Percentiles rank a stretch among this genome's conserved stretches.
Evolutionary conservation across 2,888 invertebrate genomes (phyloP).

Genomic region (Pheosia gnoma): DNA sequence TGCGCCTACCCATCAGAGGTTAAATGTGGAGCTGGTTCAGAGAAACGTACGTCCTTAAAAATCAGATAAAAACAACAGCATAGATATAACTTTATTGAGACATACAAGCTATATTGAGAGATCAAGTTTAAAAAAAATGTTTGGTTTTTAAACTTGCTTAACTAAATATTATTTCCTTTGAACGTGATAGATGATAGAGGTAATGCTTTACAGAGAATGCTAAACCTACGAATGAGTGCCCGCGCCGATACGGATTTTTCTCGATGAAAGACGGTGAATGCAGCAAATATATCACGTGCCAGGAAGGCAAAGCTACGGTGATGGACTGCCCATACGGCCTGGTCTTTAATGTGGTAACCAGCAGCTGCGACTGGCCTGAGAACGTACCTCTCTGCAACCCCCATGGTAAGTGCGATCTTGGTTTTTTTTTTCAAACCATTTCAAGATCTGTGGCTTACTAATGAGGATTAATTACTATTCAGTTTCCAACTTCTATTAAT

Average conservation of each 20-base stretch:
- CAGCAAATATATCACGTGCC: slow-evolving; percentile 60
- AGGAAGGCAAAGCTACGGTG: slow-evolving; percentile 52
- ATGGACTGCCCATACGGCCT: slow-evolving; percentile 65
- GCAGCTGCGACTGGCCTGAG: slow-evolving; percentile 63
- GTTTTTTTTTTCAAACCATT: not conserved
- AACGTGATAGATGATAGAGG: not conserved
- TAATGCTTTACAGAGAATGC: slow-evolving; percentile 27
- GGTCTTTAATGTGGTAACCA: slow-evolving; percentile 52
- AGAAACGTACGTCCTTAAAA: slow-evolving; percentile 44
- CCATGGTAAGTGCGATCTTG: slow-evolving; percentile 43
- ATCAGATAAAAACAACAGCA: no score
- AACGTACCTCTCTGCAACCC: slow-evolving; percentile 63
- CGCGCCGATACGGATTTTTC: slow-evolving; percentile 54
- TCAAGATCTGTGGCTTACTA: no score
- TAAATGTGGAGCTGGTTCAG: slow-evolving; percentile 85
- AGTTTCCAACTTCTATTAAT: no score
- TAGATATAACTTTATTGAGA: no score
- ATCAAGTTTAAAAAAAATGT: no score
- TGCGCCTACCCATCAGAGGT: slow-evolving; percentile 91
- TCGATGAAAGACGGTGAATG: slow-evolving; percentile 53
- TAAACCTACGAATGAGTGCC: slow-evolving; percentile 36
- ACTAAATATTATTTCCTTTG: no score
- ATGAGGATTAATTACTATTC: no score
- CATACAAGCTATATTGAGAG: no score
- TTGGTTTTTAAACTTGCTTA: no score